Percentiles rank a stretch among this genome's conserved stretches.
These are phyloP conservation scores for Apeltes quadracus DNA, from an alignment of 2,113 vertebrate species.

Conservation along the genomic window DNA sequence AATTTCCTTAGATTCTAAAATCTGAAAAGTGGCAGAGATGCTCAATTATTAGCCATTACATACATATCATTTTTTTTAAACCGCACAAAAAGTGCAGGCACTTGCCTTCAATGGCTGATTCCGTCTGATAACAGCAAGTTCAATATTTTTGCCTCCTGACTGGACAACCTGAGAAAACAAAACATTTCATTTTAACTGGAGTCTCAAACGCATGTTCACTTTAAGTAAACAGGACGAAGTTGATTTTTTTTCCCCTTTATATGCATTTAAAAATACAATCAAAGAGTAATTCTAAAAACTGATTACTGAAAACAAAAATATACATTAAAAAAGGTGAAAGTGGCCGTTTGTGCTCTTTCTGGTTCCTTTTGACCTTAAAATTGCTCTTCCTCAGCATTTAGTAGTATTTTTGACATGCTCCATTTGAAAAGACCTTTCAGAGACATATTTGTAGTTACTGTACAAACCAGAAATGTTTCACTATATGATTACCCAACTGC, in stretches of 20 bases:
- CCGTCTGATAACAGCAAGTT: slow-evolving; percentile 83
- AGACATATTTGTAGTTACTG: neutral
- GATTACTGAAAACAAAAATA: neutral
- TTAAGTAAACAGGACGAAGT: neutral
- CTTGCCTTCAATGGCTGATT: slow-evolving; percentile 83
- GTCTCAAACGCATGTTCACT: neutral
- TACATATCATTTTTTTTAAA: no score
- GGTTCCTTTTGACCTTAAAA: neutral
- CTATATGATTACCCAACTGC: neutral
- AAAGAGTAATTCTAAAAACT: neutral
- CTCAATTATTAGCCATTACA: neutral
- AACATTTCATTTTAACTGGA: neutral
- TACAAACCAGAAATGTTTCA: neutral
- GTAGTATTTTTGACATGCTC: neutral
- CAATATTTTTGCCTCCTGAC: slow-evolving; percentile 85
- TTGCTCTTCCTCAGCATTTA: neutral
- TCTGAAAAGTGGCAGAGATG: slow-evolving; percentile 63
- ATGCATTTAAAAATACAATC: neutral
- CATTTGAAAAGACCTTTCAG: neutral
- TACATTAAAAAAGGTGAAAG: neutral
- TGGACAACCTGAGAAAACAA: slow-evolving; percentile 77
- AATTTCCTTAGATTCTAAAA: slow-evolving; percentile 84
- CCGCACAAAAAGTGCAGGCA: neutral
- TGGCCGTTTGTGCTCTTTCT: neutral
- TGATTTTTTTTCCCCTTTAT: no score